Base-by-base conservation (phyloP, 2,797 vertebrate species). In the Amblyraja radiata region DNA sequence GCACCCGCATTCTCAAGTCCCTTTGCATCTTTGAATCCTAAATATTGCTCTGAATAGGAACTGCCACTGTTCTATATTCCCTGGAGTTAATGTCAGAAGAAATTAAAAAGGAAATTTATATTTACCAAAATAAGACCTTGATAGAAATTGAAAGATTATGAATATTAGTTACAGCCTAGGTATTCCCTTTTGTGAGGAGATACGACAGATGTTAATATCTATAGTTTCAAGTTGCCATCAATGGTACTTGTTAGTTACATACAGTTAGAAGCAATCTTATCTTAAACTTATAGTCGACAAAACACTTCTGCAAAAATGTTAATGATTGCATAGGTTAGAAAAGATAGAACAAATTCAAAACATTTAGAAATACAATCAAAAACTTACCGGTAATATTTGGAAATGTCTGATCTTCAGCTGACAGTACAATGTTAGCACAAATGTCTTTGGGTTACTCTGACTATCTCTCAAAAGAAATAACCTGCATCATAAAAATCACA, bases 331-430 rank as follows among this genome's bases (percentile, higher is more conserved):
- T 36, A n/a, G 54, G 1, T 58, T 84, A 23, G 32, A 71, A 91
- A 91, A 28, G 46, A 74, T 54, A 28, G 36, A 68, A 91, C 74
- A 46, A 73, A 91, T 91, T 16, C 36, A 73, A 46, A 25, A 54
- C 36, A 91, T 54, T 91, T 74, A 54, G 39, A 28, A 91, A 91
- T 39, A 74, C 25, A 74, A 74, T 76, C 32, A 3, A 77, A 39
- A 93, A 97, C 98, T 98, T 94, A 99, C 99, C 94, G 98, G 98
- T 93, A 99, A 95, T 94, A 99, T 99, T 96, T 99, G 99, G 97
- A 99, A 99, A 97, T 99, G 99, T 95, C 98, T 99, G 95, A 99
- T 99, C 96, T 99, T 99, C 97, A 99, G 98, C 96, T 99, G 98
- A 95, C 99, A 98, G 96, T 98, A 99, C 96, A 99, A 96, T 0